Evolutionary conservation across 2,797 vertebrate genomes (phyloP).

Genomic region (Clarias fuscus): DNA sequence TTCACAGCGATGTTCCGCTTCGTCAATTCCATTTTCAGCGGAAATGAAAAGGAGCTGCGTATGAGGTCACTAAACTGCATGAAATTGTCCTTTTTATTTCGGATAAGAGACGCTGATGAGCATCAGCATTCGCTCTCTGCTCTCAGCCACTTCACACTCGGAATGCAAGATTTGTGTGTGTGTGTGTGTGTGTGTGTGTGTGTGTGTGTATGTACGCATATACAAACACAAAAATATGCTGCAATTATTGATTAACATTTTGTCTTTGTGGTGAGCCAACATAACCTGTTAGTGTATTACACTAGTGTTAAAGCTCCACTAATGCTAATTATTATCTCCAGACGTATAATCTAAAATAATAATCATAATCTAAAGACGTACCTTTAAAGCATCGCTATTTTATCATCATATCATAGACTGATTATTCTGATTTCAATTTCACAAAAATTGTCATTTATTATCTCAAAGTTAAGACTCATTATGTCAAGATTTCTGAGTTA

Average conservation of each 20-base stretch:
- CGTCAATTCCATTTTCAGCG: conserved; percentile 56
- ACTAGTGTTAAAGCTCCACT: neutral
- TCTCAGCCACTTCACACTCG: neutral
- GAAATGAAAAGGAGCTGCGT: conserved; percentile 58
- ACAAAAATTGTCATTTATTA: neutral
- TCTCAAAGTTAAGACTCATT: neutral
- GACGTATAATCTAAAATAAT: neutral
- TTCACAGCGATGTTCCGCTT: conserved; percentile 57
- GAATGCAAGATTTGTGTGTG: neutral
- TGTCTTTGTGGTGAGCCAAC: neutral
- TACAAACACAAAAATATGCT: neutral
- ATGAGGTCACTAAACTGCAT: conserved; percentile 55
- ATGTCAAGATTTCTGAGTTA: neutral
- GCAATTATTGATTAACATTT: neutral
- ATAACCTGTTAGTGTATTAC: neutral
- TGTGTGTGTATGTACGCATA: neutral
- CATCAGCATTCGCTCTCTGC: conserved; percentile 46
- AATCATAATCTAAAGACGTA: neutral
- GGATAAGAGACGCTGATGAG: conserved; percentile 53
- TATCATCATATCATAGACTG: neutral
- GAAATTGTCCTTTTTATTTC: conserved; percentile 61
- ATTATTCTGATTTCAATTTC: neutral
- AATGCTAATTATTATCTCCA: neutral
- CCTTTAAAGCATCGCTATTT: neutral
- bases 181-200: neutral